Evolutionary conservation across 2,888 invertebrate genomes (phyloP).

Genomic region (Parnassius smintheus): DNA sequence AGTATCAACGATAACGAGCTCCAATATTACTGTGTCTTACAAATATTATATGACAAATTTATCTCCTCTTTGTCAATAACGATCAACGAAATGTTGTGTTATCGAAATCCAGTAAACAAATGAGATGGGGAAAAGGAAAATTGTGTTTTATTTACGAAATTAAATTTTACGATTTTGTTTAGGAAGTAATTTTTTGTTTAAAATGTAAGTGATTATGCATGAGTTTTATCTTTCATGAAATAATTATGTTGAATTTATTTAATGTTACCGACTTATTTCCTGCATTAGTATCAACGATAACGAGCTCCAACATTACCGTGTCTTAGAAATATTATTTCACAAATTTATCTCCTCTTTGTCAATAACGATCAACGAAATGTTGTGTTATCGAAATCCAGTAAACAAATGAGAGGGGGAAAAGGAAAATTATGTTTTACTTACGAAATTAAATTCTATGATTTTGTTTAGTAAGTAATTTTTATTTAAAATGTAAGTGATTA

Average conservation of each 20-base stretch:
- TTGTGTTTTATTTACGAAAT: too few species aligned
- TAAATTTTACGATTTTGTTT: too few species aligned
- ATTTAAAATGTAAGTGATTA: slow-evolving; percentile 41
- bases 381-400: slow-evolving; percentile 45
- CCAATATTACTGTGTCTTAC: slow-evolving; percentile 32
- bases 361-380: slow-evolving; percentile 49
- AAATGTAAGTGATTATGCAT: too few species aligned
- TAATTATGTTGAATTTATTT: too few species aligned
- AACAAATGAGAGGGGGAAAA: slow-evolving; percentile 51
- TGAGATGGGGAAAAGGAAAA: slow-evolving; percentile 38
- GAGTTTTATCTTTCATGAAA: slow-evolving; percentile 53
- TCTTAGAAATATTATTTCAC: slow-evolving; percentile 64
- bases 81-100: slow-evolving; percentile 14
- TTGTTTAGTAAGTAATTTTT: too few species aligned
- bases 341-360: slow-evolving; percentile 65
- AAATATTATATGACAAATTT: slow-evolving; percentile 74
- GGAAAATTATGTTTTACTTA: slow-evolving; percentile 2
- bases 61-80: slow-evolving; percentile 59
- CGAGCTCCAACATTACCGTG: slow-evolving; percentile 41
- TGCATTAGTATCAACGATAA: slow-evolving; percentile 57
- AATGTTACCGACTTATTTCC: too few species aligned
- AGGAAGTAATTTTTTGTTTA: too few species aligned
- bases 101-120: slow-evolving; percentile 56
- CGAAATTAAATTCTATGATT: too few species aligned
- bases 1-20: slow-evolving; percentile 58